Evolutionary conservation across 1,140 invertebrate genomes (phyloP), one percentile per base, ranked within the genome.

Genomic region (Brachionus manjavacas): DNA sequence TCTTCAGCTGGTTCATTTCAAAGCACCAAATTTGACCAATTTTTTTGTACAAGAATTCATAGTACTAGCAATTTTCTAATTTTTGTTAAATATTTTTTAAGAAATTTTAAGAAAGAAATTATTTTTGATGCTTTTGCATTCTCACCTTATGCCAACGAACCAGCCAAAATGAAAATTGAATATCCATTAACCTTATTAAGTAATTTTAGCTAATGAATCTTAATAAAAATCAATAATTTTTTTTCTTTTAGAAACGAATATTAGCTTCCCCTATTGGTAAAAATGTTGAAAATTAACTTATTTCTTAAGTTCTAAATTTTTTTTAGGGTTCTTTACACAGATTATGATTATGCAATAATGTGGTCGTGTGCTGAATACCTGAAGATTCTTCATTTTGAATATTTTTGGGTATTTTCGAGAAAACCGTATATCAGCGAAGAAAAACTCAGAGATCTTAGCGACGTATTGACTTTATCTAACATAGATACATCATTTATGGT

Each of bases 351-450:
- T 14, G 79, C 79, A 12, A 39, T 81, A 11, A 31, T 81, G 16
- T 81, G 79, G 79, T 81, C 79, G n/a, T 81, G 79, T 68, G 64
- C 20, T 25, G 79, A 81, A 46, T 81, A 81, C n/a, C 52, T 81
- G 4, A 81, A 81, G 23, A 60, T 81, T 39, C 41, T 81, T 20
- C 79, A 81, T 43, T 81, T 81, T 14, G 79, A 81, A 68, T 81
- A 81, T 68, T 81, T 46, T 64, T 81, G 79, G 79, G 23, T 81
- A 68, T 81, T 81, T 23, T 16, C 52, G 2, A 2, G 79, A 11
- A 81, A 81, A 14, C 79, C 79, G 11, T 81, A 81, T 16, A 64
- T 81, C 20, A 81, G 79, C 25, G 79, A 81, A 43, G 79, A 81
- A 68, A 81, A 68, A 39, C 39, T 64, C 20, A 81, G 64, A 43